Percentiles rank a stretch among this genome's conserved stretches.
phyloP scores from a whole-genome alignment of 2,113 vertebrate species.

The Malaclemys terrapin region DNA sequence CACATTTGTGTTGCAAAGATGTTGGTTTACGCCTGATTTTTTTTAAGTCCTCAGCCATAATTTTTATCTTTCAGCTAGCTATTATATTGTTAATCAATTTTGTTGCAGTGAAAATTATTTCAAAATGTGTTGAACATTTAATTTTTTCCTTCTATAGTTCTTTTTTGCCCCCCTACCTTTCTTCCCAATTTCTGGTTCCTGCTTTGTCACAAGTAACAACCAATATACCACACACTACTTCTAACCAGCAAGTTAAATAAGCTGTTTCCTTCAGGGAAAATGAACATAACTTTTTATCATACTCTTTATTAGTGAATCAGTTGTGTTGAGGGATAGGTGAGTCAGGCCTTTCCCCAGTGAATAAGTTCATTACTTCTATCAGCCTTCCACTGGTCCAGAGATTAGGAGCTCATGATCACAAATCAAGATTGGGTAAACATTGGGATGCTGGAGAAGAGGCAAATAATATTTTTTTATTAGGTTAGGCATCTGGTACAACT shows the following conservation, averaged over 20 bases:
- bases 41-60: neutral
- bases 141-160: neutral
- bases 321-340: neutral
- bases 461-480: neutral
- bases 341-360: neutral
- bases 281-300: neutral
- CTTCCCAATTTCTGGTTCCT: neutral
- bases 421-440: neutral
- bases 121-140: neutral
- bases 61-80: neutral
- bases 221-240: neutral
- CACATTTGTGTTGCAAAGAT: neutral
- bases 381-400: neutral
- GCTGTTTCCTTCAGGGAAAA: neutral
- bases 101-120: neutral
- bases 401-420: neutral
- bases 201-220: neutral
- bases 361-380: neutral
- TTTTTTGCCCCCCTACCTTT: rapidly evolving
- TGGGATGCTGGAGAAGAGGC: neutral
- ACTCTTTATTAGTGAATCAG: neutral
- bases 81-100: neutral
- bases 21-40: neutral
- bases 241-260: neutral
- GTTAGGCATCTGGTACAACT: neutral